Evolutionary conservation across 2,888 invertebrate species (phyloP), one percentile per base, ranked within the genome.

Genomic region (Arge pagana): DNA sequence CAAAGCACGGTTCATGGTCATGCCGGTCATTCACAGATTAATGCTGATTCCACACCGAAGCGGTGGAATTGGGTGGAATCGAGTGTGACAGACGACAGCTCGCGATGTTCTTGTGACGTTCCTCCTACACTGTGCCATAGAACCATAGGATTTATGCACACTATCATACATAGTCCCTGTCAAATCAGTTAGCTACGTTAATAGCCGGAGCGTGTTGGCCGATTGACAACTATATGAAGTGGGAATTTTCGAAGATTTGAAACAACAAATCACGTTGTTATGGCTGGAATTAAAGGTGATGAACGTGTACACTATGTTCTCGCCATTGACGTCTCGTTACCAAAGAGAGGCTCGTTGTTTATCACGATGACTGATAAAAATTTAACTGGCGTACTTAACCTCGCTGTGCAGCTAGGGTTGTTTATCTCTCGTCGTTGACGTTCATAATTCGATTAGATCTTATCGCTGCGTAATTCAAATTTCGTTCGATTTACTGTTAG

Each of bases 201-300:
- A n/a, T n/a, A n/a, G n/a, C n/a, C n/a, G n/a, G n/a, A n/a, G n/a
- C n/a, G n/a, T n/a, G n/a, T n/a, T n/a, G n/a, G n/a, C n/a, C n/a
- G 16, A 31, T 43, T 43, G 43, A 43, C 33, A 35, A 45, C 15
- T 45, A 3, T 33, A 23, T 6, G 45, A 37, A 60, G 58, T 54
- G 53, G 54, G 55, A 57, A 48, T 54, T 56, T 56, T 13, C 19
- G 8, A 30, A 15, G 11, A 33, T 45, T 45, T 35, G 45, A 33
- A 45, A 45, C n/a, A 45, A 33, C 21, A 13, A 16, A 6, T 33
- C 16, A 6, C 11, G 56, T 61, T 64, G 54, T 62, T 54, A 76
- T 76, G 76, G 76, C 72, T 58, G 76, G 75, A 59, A 74, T 77
- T 57, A 76, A 76, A 76, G 76, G 76, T 76, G 68, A 66, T 62